Evolutionary conservation across 2,797 vertebrate species (phyloP).

Genomic region (Betta splendens): DNA sequence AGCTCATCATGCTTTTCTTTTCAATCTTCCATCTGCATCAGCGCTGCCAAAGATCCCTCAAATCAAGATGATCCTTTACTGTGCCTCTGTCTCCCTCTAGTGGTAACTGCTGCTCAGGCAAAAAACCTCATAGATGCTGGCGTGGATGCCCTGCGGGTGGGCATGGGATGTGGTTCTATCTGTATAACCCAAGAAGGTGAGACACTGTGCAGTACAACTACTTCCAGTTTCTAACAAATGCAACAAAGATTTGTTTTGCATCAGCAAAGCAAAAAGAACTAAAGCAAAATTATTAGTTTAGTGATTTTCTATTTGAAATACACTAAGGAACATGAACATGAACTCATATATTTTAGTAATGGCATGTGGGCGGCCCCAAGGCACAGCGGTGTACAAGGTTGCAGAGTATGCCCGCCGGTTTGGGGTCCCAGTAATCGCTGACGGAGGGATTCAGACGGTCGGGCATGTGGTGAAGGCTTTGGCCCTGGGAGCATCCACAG

Average conservation of each 20-base stretch:
- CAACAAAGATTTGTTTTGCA: not conserved
- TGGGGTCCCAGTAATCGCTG: conserved; percentile 92
- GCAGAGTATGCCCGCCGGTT: conserved; percentile 93
- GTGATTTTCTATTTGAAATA: not conserved
- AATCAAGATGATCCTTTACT: not conserved
- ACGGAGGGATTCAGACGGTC: conserved; percentile 93
- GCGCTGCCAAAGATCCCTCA: not conserved
- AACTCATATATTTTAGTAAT: conserved; percentile 80
- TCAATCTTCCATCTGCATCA: not conserved
- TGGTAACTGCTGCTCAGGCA: conserved; percentile 94
- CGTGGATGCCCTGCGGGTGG: conserved; percentile 90
- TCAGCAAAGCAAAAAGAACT: not conserved
- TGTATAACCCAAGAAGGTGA: conserved; percentile 96
- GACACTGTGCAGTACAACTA: not conserved
- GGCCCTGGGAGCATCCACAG: conserved; percentile 92
- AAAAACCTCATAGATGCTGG: conserved; percentile 95
- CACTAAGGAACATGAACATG: not conserved
- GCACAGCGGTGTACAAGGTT: conserved; percentile 93
- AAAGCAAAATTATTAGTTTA: not conserved
- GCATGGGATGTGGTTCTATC: conserved; percentile 95
- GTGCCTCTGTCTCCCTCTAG: conserved; percentile 69
- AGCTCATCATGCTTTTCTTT: not conserved
- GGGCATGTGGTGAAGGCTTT: conserved; percentile 94
- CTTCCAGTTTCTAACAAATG: not conserved
- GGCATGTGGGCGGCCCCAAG: conserved; percentile 93